Base-by-base conservation (phyloP, 2,888 invertebrate genomes). In the Patella ulyssiponensis region DNA sequence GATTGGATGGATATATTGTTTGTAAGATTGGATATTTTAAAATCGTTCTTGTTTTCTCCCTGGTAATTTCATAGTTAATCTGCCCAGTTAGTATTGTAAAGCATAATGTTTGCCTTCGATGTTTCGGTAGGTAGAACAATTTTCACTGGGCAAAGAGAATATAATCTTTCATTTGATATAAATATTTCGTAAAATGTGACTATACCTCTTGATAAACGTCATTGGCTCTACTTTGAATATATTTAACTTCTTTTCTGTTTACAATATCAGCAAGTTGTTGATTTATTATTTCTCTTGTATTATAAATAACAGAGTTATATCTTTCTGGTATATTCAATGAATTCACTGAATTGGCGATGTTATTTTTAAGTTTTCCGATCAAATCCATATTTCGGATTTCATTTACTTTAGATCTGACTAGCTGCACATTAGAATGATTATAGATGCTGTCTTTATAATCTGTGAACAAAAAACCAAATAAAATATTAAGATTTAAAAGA, bases 141-240 rank as follows among this genome's bases (percentile, higher is more conserved):
- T 9, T 44, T 44, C 44, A 44, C 44, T 44, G 44, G 44, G 7
- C 3, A 44, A 44, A 44, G 7, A 9, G 7, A 44, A 44, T 44
- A 44, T 44, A 44, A 44, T 44, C 7, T 44, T 44, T 7, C 44
- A 7, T 44, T 44, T 44, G 1, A 44, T 7, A 44, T 44, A 9
- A 44, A 44, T 44, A 44, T 44, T 44, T 44, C 5, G 44, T 44
- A 9, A 44, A 44, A 44, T 44, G 3, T 44, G 44, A 44, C 9
- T 44, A 44, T 44, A 76, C 76, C 76, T 76, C 72, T 69, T 76
- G 72, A 53, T 76, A 76, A 23, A 54, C 76, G 52, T 56, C 52
- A 33, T 73, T 76, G 20, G 76, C 23, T 7, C 72, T 33, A 58
- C 53, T 27, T 15, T 56, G 58, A 15, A 73, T 51, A 52, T 73